Percentiles rank a stretch among this genome's conserved stretches.
Evolutionary conservation across 64 coral and sea anemone species (phyloP).

Genomic region (Pocillopora verrucosa): DNA sequence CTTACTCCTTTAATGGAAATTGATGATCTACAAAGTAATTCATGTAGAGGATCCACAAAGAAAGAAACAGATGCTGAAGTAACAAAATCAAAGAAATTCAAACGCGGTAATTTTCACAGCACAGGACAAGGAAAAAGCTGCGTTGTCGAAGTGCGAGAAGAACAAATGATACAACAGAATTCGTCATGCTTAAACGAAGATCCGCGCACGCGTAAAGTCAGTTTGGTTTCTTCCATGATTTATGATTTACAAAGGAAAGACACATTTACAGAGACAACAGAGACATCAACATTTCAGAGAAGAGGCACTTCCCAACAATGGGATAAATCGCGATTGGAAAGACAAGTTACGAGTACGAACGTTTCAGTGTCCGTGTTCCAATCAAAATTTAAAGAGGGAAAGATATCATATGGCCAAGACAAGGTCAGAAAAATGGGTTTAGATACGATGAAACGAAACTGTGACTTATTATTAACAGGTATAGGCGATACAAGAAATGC

Average conservation of each 20-base stretch:
- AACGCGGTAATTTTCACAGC: not conserved
- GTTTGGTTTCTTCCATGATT: slow-evolving; percentile 29
- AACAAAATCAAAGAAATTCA: not conserved
- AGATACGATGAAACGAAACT: not conserved
- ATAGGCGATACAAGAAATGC: not conserved
- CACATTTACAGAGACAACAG: not conserved
- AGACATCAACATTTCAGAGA: not conserved
- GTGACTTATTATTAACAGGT: not conserved
- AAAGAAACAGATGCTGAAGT: not conserved
- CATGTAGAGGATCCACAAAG: not conserved
- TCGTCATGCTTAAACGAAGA: not conserved
- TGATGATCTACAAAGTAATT: not conserved
- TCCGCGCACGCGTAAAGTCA: not conserved
- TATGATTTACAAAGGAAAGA: slow-evolving; percentile 22
- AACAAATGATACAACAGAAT: not conserved
- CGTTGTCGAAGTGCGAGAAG: not conserved
- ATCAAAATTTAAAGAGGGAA: not conserved
- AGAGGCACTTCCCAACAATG: not conserved
- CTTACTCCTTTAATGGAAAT: not conserved
- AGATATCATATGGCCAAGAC: not conserved
- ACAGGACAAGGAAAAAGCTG: not conserved
- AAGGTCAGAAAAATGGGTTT: not conserved
- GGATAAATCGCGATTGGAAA: not conserved
- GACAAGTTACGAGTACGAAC: slow-evolving; percentile 1
- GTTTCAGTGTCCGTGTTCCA: not conserved